phyloP scores from a whole-genome alignment of 2,797 vertebrate species.

The Antrozous pallidus region DNA sequence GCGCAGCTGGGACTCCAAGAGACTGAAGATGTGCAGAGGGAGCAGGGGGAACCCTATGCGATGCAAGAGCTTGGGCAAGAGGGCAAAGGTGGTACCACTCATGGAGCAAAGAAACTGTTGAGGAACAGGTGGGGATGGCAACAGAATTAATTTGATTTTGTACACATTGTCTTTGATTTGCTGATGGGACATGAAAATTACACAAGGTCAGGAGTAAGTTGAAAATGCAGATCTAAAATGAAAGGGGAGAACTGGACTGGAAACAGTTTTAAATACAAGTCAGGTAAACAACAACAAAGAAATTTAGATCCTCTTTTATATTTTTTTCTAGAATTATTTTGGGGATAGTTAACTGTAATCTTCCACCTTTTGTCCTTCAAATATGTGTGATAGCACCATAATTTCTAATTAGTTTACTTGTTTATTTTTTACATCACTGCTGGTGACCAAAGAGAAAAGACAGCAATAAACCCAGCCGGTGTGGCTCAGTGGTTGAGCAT shows the following conservation, averaged over 20 bases:
- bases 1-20: fast-evolving
- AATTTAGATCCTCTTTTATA: background rate
- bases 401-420: slow-evolving; percentile 16
- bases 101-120: background rate
- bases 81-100: background rate
- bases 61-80: background rate
- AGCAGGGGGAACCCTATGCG: fast-evolving
- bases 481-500: too few species aligned
- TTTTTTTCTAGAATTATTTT: background rate
- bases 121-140: background rate
- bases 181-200: background rate
- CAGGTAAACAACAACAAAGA: background rate
- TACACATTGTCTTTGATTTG: background rate
- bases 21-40: background rate
- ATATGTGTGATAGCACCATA: slow-evolving; percentile 25
- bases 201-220: background rate
- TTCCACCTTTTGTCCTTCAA: background rate
- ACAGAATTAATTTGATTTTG: background rate
- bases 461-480: background rate
- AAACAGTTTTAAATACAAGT: slow-evolving; percentile 21
- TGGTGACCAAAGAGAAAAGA: slow-evolving; percentile 22
- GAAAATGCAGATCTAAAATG: background rate
- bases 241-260: background rate
- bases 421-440: slow-evolving; percentile 25
- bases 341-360: background rate